A percentile compares a stretch with the other conserved stretches of the same genome.
phyloP scores from a whole-genome alignment of 2,113 vertebrate genomes.

The Puffinus mauretanicus region DNA sequence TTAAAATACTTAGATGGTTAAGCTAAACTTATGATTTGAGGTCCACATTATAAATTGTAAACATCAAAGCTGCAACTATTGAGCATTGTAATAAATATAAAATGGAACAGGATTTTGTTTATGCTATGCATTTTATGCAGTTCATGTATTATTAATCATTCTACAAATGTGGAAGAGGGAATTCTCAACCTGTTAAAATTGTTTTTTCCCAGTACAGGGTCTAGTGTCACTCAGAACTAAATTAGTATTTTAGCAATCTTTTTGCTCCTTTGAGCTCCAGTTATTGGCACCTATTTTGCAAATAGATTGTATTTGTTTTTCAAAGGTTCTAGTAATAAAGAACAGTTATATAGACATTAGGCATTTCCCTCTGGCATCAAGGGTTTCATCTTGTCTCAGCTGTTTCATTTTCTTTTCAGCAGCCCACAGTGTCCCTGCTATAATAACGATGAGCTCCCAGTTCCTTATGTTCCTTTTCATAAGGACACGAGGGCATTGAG shows the following conservation, averaged over 20 bases:
- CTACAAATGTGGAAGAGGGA: neutral
- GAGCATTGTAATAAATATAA: neutral
- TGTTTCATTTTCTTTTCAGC: slow-evolving; percentile 66
- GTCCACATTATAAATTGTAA: neutral
- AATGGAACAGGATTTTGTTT: neutral
- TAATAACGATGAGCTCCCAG: neutral
- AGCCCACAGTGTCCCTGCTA: neutral
- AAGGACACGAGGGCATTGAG: neutral
- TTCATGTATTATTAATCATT: neutral
- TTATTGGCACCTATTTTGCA: neutral
- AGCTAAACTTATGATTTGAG: neutral
- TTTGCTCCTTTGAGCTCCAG: neutral
- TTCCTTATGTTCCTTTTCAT: neutral
- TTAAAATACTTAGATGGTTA: neutral
- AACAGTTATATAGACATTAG: neutral
- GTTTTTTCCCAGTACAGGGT: neutral
- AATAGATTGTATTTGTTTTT: slow-evolving; percentile 55
- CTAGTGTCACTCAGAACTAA: neutral
- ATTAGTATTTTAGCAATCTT: neutral
- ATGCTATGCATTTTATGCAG: neutral
- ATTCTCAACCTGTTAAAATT: neutral
- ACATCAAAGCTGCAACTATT: neutral
- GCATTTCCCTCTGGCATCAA: slow-evolving; percentile 18
- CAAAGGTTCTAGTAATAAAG: neutral
- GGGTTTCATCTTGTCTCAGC: slow-evolving; percentile 42